Evolutionary conservation across 2,888 invertebrate genomes (phyloP), one percentile per base, ranked within the genome.

Genomic region (Oscheius sp.): DNA sequence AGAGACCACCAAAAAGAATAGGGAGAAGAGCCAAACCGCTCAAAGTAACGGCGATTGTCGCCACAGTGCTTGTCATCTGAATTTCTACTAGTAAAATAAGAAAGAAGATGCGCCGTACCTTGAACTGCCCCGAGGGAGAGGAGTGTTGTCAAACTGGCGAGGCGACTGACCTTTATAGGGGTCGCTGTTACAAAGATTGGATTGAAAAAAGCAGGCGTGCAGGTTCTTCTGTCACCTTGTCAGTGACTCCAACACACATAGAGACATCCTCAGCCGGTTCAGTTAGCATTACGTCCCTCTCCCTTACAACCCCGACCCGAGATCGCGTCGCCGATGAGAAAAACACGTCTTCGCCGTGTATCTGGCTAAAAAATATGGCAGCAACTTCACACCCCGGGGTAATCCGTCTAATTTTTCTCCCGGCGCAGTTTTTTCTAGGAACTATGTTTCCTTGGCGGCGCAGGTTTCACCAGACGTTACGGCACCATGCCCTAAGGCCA

Each of bases 11-110:
- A 18, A 71, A 71, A 27, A 71, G 49, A n/a, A 71, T 71, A 6
- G 71, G 71, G 18, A 71, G 18, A 16, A 71, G 61, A 21, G 71
- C 71, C 2, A 71, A 18, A n/a, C 71, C 71, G 16, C 71, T 71
- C 13, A 71, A 27, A 23, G 61, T 18, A 9, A 52, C 59, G 12
- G 63, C 63, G 18, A 71, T 52, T 6, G 61, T 49, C 7, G 71
- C 71, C 7, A 71, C 52, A 46, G 63, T 71, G 21, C 53, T 71
- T n/a, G 52, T 23, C 71, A 71, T 71, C 59, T 71, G 29, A 61
- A 71, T 7, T n/a, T 7, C 35, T 16, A 52, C 1, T 16, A 25
- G 49, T 66, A 27, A 49, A 52, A 29, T 21, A 49, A 21, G 27
- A 21, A 35, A 35, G 35, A 9, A 35, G 35, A 35, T 35, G 21